These are phyloP conservation scores for Chloroclysta siterata DNA, from an alignment of 2,888 invertebrate genomes.

Conservation along the genomic window DNA sequence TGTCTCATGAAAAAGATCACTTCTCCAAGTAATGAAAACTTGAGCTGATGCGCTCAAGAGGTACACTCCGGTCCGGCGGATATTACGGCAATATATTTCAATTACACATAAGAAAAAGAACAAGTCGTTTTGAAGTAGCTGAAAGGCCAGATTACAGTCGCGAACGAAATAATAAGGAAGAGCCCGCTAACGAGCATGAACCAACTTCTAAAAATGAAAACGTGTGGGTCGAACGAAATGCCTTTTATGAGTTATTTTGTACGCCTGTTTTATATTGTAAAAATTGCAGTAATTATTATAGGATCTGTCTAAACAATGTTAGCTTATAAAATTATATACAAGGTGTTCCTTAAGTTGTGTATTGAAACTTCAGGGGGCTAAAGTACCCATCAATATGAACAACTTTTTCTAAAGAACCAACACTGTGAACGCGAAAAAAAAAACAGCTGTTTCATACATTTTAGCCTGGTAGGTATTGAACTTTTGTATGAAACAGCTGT, in stretches of 20 bases:
- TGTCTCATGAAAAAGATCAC: conserved; percentile 79
- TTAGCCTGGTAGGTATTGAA: too few species aligned
- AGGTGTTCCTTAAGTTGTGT: too few species aligned
- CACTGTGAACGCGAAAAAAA: too few species aligned
- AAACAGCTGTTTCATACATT: too few species aligned
- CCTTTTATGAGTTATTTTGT: conserved; percentile 64
- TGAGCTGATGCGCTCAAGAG: conserved; percentile 79
- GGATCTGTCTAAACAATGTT: too few species aligned
- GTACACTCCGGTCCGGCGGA: conserved; percentile 78
- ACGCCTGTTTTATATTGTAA: conserved; percentile 40
- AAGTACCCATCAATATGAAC: too few species aligned
- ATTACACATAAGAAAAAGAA: conserved; percentile 85
- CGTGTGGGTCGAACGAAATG: conserved; percentile 65
- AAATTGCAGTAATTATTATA: too few species aligned
- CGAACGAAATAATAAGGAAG: conserved; percentile 79
- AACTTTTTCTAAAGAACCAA: too few species aligned
- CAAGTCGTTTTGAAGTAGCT: conserved; percentile 83
- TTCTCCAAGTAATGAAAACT: conserved; percentile 82
- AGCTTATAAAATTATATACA: too few species aligned
- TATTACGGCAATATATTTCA: conserved; percentile 85
- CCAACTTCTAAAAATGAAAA: conserved; percentile 73
- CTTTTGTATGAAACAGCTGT: too few species aligned
- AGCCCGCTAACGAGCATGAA: conserved; percentile 75
- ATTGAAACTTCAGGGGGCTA: too few species aligned
- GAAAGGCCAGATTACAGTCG: conserved; percentile 82